Evolutionary conservation across 2,113 vertebrate genomes (phyloP).

Genomic region (Erythrolamprus reginae): DNA sequence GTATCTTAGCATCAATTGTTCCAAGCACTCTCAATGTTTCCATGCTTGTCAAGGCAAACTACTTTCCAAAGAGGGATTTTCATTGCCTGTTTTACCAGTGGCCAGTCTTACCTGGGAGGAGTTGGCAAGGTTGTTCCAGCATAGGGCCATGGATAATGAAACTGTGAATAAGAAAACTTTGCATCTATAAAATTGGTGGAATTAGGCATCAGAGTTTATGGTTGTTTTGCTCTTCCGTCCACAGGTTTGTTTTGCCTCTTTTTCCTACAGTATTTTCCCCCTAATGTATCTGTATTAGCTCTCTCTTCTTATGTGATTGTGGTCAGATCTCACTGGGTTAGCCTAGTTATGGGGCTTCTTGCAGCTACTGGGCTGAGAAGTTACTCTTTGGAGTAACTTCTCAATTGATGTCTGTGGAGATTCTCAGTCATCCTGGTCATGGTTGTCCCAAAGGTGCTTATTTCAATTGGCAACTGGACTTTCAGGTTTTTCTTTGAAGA

Average conservation of each 20-base stretch:
- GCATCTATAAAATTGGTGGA: neutral
- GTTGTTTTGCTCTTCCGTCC: neutral
- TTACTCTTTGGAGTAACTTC: neutral
- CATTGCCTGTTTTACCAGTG: neutral
- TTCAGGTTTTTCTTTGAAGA: too few relatives aligned
- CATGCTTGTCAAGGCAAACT: neutral
- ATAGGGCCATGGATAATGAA: neutral
- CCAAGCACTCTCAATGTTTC: neutral
- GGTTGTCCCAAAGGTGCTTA: too few relatives aligned
- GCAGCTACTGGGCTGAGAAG: neutral
- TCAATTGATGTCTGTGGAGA: neutral
- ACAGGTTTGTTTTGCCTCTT: neutral
- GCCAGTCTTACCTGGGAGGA: neutral
- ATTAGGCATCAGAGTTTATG: neutral
- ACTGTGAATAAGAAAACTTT: neutral
- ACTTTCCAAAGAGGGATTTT: neutral
- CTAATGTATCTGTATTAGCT: neutral
- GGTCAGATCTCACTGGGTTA: neutral
- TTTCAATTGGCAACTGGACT: too few relatives aligned
- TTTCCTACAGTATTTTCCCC: neutral
- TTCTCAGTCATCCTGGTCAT: too few relatives aligned
- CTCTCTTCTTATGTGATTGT: neutral
- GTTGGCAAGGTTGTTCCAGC: neutral
- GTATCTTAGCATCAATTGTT: neutral
- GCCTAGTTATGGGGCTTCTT: neutral